Conservation (phyloP, 2,888 invertebrate species). For the Meandrusa payeni region DNA sequence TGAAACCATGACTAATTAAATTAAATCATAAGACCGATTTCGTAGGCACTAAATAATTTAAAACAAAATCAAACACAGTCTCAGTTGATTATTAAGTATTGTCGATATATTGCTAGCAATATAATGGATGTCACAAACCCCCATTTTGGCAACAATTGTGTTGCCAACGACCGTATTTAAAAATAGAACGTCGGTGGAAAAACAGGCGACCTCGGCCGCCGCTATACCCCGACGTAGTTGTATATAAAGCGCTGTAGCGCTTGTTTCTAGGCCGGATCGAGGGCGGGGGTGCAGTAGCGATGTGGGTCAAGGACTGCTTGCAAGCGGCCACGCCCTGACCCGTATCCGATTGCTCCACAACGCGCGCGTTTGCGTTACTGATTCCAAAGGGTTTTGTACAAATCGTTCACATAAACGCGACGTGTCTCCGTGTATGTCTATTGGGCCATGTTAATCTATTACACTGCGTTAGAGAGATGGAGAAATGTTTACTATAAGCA, state of each 20-base stretch:
- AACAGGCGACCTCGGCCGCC: constrained; percentile 30
- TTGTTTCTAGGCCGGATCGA: constrained; percentile 9
- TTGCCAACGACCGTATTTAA: constrained; percentile 41
- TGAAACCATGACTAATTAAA: too few species aligned
- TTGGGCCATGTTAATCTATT: constrained; percentile 7
- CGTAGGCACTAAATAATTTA: too few species aligned
- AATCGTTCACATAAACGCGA: constrained; percentile 20
- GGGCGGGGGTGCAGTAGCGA: constrained; percentile 28
- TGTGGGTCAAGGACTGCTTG: constrained; percentile 34
- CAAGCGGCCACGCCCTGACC: constrained; percentile 33
- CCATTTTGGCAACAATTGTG: constrained; percentile 28
- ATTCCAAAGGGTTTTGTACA: constrained; percentile 16
- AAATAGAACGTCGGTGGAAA: constrained; percentile 36
- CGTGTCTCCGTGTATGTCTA: constrained; percentile 9
- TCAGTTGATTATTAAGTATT: too few species aligned
- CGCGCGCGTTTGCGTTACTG: constrained; percentile 25
- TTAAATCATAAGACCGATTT: too few species aligned
- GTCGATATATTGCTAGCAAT: too few species aligned
- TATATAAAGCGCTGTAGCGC: constrained; percentile 29
- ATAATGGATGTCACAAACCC: constrained; percentile 9
- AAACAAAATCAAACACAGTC: too few species aligned
- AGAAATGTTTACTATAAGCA: too few species aligned
- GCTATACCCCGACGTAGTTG: constrained; percentile 22
- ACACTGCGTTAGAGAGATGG: not conserved
- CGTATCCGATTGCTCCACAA: constrained; percentile 18